A percentile compares a stretch with the other conserved stretches of the same genome.
These are phyloP conservation scores for Patiria miniata DNA, from an alignment of 35 echinoderm and acorn worm genomes.

Conservation along the genomic window DNA sequence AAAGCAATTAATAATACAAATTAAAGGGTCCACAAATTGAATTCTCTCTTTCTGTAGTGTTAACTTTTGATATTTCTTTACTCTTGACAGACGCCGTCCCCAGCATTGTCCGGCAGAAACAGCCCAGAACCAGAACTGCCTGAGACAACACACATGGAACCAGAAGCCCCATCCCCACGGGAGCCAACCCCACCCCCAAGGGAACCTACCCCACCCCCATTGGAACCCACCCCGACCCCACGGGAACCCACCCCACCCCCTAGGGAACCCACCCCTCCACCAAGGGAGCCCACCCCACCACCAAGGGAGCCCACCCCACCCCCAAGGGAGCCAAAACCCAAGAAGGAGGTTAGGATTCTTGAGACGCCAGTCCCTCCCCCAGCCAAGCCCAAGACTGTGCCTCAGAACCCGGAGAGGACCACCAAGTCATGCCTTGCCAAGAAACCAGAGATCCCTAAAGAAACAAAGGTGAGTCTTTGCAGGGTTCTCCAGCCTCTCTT, in stretches of 20 bases:
- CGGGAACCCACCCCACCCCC: slow-evolving; percentile 8
- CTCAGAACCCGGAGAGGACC: not conserved
- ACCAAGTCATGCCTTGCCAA: slow-evolving; percentile 13
- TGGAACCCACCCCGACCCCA: slow-evolving; percentile 22
- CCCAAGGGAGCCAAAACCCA: slow-evolving; percentile 53
- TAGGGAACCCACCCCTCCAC: slow-evolving; percentile 2
- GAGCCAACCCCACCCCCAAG: slow-evolving; percentile 34
- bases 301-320: slow-evolving; percentile 42
- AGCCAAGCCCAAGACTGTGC: slow-evolving; percentile 5
- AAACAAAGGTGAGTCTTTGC: not conserved
- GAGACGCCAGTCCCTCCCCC: slow-evolving; percentile 53
- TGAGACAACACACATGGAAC: not conserved
- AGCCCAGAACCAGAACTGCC: not conserved
- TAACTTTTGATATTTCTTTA: not conserved
- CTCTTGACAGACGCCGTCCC: slow-evolving; percentile 45
- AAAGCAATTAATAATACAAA: too few relatives aligned
- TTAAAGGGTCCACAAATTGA: too few relatives aligned
- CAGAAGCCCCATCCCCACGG: slow-evolving; percentile 22
- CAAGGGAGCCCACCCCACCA: slow-evolving; percentile 31
- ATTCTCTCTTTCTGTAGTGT: too few relatives aligned
- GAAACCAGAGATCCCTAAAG: not conserved
- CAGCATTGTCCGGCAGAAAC: slow-evolving; percentile 36
- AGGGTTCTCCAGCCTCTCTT: too few relatives aligned
- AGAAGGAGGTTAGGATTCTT: slow-evolving; percentile 79
- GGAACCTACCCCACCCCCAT: not conserved